Percentiles rank a stretch among this genome's conserved stretches.
phyloP scores from a whole-genome alignment of 2,797 vertebrate genomes.

The Caiman crocodilus region DNA sequence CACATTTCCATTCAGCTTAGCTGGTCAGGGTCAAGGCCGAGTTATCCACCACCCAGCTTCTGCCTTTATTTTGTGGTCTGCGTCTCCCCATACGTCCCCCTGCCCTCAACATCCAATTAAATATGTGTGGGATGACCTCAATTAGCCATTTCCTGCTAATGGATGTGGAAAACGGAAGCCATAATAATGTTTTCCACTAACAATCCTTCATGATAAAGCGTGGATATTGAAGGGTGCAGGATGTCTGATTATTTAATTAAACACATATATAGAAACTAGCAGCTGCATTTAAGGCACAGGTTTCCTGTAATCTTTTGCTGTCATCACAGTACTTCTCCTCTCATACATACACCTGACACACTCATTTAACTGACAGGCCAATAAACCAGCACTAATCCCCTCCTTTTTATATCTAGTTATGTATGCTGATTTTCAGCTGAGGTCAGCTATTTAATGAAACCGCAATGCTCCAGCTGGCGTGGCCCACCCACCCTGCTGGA shows the following conservation, averaged over 20 bases:
- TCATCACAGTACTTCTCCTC: conserved; percentile 38
- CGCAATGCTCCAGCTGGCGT: neutral
- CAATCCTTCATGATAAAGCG: conserved; percentile 60
- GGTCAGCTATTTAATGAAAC: conserved; percentile 3
- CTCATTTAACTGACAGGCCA: conserved; percentile 54
- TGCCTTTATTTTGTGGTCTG: conserved; percentile 23
- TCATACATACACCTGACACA: neutral
- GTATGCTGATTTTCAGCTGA: conserved; percentile 38
- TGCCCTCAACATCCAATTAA: conserved; percentile 68
- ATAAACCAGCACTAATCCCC: conserved; percentile 54
- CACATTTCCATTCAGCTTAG: accelerated
- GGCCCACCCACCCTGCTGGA: neutral
- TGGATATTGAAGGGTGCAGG: conserved; percentile 39
- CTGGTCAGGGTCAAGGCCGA: neutral
- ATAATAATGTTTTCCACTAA: conserved; percentile 66
- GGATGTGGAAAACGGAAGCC: conserved; percentile 64
- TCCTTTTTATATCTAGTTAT: neutral
- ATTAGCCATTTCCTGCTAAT: conserved; percentile 69
- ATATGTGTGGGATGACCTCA: conserved; percentile 65
- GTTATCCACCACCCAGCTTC: neutral
- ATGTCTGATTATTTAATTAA: conserved; percentile 62
- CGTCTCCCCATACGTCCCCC: neutral
- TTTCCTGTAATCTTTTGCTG: conserved; percentile 6
- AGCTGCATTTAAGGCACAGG: conserved; percentile 6
- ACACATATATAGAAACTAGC: conserved; percentile 8